Evolutionary conservation across 64 coral and sea anemone genomes (phyloP).

Genomic region (Anthopleura sola): DNA sequence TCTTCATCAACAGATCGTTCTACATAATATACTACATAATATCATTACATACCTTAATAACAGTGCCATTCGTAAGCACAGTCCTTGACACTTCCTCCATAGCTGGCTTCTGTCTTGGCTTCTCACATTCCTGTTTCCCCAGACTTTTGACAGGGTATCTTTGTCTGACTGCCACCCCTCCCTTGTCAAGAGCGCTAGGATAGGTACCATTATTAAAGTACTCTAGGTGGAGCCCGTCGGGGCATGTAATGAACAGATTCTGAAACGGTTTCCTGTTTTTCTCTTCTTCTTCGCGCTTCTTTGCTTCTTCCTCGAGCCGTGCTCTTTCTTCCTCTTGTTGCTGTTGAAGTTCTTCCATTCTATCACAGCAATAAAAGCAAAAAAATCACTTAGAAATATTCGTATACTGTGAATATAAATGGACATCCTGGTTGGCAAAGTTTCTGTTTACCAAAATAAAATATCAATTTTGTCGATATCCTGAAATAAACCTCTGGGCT

Average conservation of each 20-base stretch:
- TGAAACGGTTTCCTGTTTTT: conserved; percentile 81
- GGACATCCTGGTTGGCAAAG: too few species aligned
- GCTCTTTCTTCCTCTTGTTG: conserved; percentile 56
- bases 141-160: conserved; percentile 69
- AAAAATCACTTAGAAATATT: too few species aligned
- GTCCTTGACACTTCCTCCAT: conserved; percentile 70
- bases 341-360: conserved; percentile 57
- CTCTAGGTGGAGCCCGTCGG: conserved; percentile 83
- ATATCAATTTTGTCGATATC: too few species aligned
- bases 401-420: background rate
- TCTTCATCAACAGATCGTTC: too few species aligned
- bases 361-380: background rate
- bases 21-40: too few species aligned
- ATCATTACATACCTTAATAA: conserved; percentile 66
- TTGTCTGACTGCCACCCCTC: conserved; percentile 81
- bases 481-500: too few species aligned
- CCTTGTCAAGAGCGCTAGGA: conserved; percentile 48
- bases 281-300: conserved; percentile 40
- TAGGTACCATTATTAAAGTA: conserved; percentile 77
- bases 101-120: conserved; percentile 43
- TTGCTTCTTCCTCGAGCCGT: conserved; percentile 48
- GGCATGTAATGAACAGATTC: conserved; percentile 76
- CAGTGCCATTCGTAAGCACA: conserved; percentile 75
- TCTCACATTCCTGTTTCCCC: conserved; percentile 43
- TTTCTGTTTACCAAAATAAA: too few species aligned